These are phyloP conservation scores for Apoderus coryli DNA, from an alignment of 2,888 invertebrate species.

Conservation along the genomic window DNA sequence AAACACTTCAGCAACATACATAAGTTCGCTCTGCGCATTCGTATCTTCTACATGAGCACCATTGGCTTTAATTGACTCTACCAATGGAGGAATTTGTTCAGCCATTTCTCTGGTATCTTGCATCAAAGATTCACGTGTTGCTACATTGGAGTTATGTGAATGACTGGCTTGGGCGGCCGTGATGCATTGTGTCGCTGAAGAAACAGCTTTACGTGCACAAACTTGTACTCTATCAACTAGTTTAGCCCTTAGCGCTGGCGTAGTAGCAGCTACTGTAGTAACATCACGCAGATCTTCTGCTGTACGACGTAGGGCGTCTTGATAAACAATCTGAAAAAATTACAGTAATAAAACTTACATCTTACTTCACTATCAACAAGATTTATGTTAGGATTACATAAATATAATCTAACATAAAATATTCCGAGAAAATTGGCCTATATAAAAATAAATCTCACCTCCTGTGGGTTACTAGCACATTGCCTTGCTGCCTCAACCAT, in stretches of 20 bases:
- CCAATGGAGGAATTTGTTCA: slow-evolving; percentile 66
- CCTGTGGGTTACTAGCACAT: slow-evolving; percentile 74
- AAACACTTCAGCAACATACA: slow-evolving; percentile 73
- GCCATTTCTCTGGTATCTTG: slow-evolving; percentile 60
- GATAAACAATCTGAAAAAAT: too few species aligned
- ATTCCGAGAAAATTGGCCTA: neutral
- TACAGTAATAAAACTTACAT: too few species aligned
- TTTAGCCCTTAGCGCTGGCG: slow-evolving; percentile 57
- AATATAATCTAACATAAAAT: too few species aligned
- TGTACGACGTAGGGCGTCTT: slow-evolving; percentile 70
- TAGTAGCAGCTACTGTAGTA: slow-evolving; percentile 69
- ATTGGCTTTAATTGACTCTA: slow-evolving; percentile 63
- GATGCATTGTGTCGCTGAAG: slow-evolving; percentile 82
- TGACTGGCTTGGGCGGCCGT: slow-evolving; percentile 75
- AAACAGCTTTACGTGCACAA: slow-evolving; percentile 73
- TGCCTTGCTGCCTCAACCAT: slow-evolving; percentile 91
- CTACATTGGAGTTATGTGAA: slow-evolving; percentile 53
- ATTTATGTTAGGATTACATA: too few species aligned
- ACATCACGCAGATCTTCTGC: slow-evolving; percentile 90
- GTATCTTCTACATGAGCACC: slow-evolving; percentile 55
- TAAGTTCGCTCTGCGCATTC: slow-evolving; percentile 62
- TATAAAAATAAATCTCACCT: slow-evolving; percentile 34
- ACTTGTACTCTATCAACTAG: slow-evolving; percentile 51
- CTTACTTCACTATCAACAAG: too few species aligned
- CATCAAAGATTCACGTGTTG: slow-evolving; percentile 55